phyloP scores from a whole-genome alignment of 64 coral and sea anemone species.

The Pocillopora damicornis region DNA sequence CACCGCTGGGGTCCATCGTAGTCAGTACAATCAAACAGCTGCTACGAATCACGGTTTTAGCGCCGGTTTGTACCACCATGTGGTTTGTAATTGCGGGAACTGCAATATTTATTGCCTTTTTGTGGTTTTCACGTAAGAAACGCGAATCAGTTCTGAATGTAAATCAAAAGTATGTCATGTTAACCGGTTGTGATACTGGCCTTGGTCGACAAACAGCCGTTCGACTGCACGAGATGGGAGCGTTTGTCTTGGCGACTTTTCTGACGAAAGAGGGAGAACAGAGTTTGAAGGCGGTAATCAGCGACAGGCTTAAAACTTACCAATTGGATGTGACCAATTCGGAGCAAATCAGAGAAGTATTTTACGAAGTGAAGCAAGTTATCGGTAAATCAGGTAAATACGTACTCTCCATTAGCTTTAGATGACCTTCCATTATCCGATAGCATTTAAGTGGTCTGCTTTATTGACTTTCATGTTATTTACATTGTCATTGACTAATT shows the following conservation, averaged over 20 bases:
- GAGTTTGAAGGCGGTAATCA: slow-evolving; percentile 5
- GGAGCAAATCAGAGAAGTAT: slow-evolving; percentile 16
- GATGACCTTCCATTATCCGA: background rate
- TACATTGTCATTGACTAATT: too few species aligned
- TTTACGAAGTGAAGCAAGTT: background rate
- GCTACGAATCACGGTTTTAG: too few species aligned
- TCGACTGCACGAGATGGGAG: slow-evolving; percentile 43
- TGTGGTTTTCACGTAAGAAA: background rate
- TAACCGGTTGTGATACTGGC: slow-evolving; percentile 52
- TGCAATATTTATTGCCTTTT: background rate
- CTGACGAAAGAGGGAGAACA: slow-evolving; percentile 50
- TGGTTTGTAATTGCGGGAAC: background rate
- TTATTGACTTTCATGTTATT: too few species aligned
- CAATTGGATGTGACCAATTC: slow-evolving; percentile 56
- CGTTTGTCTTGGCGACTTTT: slow-evolving; percentile 39
- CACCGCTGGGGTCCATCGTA: too few species aligned
- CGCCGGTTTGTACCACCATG: background rate
- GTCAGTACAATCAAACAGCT: too few species aligned
- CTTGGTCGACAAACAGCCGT: slow-evolving; percentile 32
- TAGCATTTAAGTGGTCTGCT: background rate
- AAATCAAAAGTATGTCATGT: slow-evolving; percentile 24
- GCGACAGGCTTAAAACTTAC: background rate
- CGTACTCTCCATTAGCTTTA: background rate
- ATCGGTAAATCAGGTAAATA: background rate
- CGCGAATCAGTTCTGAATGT: background rate